Percentiles rank a stretch among this genome's conserved stretches.
phyloP scores from a whole-genome alignment of 1,140 invertebrate genomes.

The Drosophila sp. region DNA sequence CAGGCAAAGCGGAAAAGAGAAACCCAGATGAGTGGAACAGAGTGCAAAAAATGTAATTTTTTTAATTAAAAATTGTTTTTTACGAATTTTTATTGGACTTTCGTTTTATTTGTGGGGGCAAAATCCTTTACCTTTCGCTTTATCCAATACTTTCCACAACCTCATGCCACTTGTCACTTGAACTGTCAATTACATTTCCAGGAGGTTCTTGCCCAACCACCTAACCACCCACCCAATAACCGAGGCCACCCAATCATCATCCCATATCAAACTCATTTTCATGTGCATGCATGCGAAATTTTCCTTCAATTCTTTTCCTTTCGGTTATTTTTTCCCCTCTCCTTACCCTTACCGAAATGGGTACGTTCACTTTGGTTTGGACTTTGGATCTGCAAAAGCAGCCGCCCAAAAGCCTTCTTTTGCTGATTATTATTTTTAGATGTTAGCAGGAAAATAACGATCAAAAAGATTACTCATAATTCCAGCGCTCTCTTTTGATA shows the following conservation, averaged over 20 bases:
- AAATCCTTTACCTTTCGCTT: slow-evolving; percentile 41
- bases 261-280: slow-evolving; percentile 78
- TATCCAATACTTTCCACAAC: slow-evolving; percentile 9
- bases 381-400: background rate
- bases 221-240: slow-evolving; percentile 15
- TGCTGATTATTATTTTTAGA: no score
- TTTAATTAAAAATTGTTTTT: slow-evolving; percentile 52
- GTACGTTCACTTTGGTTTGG: background rate
- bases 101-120: slow-evolving; percentile 20
- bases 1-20: background rate
- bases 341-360: background rate
- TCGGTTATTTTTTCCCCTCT: background rate
- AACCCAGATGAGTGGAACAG: slow-evolving; percentile 7
- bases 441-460: no score
- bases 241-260: slow-evolving; percentile 13
- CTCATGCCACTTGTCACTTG: slow-evolving; percentile 55
- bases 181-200: slow-evolving; percentile 76
- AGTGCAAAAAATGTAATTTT: slow-evolving; percentile 23
- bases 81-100: slow-evolving; percentile 41
- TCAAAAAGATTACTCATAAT: no score
- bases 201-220: slow-evolving; percentile 16
- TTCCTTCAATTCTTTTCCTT: slow-evolving; percentile 54
- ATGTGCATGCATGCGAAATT: slow-evolving; percentile 77
- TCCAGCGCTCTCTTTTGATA: no score
- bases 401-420: no score